phyloP scores from a whole-genome alignment of 2,113 vertebrate species.

The Mesitornis unicolor region DNA sequence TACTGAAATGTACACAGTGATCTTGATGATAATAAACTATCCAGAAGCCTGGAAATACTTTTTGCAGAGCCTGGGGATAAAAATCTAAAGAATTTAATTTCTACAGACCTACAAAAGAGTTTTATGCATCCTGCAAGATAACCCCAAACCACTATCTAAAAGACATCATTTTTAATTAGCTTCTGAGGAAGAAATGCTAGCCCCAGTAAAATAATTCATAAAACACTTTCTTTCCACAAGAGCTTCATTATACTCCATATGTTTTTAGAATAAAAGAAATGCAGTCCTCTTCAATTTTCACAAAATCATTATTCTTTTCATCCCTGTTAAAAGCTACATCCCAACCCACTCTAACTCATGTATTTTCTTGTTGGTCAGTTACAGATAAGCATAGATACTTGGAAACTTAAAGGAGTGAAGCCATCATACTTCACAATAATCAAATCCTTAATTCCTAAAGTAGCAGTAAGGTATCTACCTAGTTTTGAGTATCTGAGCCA shows the following conservation, averaged over 20 bases:
- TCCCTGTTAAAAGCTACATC: neutral
- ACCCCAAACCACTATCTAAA: neutral
- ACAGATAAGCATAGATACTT: neutral
- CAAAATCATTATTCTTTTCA: neutral
- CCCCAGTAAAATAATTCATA: neutral
- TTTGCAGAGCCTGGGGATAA: neutral
- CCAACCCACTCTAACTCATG: fast-evolving
- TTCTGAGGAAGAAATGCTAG: neutral
- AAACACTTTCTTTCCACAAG: neutral
- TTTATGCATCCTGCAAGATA: neutral
- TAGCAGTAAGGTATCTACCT: neutral
- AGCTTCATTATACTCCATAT: neutral
- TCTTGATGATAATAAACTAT: constrained; percentile 15
- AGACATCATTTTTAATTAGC: neutral
- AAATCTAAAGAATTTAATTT: constrained; percentile 30
- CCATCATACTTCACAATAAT: neutral
- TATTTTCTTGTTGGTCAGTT: neutral
- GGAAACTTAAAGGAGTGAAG: neutral
- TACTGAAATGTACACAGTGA: neutral
- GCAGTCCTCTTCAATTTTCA: neutral
- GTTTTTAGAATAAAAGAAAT: neutral
- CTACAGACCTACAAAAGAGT: neutral
- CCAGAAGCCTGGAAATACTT: constrained; percentile 22
- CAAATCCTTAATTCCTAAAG: neutral
- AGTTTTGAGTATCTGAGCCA: neutral